Evolutionary conservation across 1,140 invertebrate species (phyloP), one percentile per base, ranked within the genome.

Genomic region (Brachionus sp.): DNA sequence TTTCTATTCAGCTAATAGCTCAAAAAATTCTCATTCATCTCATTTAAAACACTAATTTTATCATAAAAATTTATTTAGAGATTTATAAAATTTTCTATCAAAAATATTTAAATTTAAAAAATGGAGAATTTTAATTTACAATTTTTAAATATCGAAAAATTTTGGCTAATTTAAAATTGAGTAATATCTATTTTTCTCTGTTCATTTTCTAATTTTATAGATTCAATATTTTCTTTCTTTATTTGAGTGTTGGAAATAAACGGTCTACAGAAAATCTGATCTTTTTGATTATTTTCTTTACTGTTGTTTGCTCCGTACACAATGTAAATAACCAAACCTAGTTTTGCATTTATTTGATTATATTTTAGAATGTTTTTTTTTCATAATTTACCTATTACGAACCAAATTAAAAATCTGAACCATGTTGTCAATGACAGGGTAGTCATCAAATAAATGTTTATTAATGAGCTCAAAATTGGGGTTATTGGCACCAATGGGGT

Each of bases 381-480:
- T 16, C 16, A 7, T 70, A 9, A 5, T 46, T 78, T 57, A 78
- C 77, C 77, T 19, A 83, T 23, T 6, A 83, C 4, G 93, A 98
- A 91, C 94, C 95, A 96, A 44, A 94, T 90, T n/a, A 90, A 90
- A 87, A 95, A 94, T 85, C 94, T 91, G 62, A 95, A 91, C 95
- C 95, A 96, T 1, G 95, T 96, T 84, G 92, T 90, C 33, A 90
- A 86, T 86, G 94, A 92, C 77, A 97, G 89, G 88, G 95, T 93
- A 85, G 94, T 90, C 94, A 96, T 96, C 33, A 97, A 90, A 87
- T 94, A 94, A 46, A 95, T 87, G 88, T 97, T 97, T 84, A 94
- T 92, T 62, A 95, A 92, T 80, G 96, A 93, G 87, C 93, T 95
- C 0, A 94, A 85, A 84, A 92, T 92, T 0, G 95, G 95, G 57